Base-by-base conservation (phyloP, 2,888 invertebrate species). In the Dione vanillae region DNA sequence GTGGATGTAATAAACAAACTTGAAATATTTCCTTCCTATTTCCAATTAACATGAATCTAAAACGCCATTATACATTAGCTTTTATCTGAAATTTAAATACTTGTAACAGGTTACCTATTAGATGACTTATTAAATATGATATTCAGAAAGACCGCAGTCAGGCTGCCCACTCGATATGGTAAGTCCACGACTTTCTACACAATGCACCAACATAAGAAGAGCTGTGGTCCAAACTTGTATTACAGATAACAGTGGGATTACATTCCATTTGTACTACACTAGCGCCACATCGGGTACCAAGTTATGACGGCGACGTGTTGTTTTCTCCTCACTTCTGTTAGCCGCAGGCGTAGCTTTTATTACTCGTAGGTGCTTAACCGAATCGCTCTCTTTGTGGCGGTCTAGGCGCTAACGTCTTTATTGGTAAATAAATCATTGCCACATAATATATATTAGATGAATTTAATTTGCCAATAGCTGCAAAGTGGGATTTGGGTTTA, bases 241-340 rank as follows among this genome's bases (percentile, higher is more conserved):
- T 77, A 71, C 62, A 51, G 40, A 73, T 52, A 35, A 52, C 51
- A 70, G 43, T 65, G 51, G 70, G n/a, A 58, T 61, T 49, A 40
- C 19, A 71, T 52, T 52, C 41, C 56, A 56, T 35, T 67, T 67
- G 49, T 61, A 37, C 9, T 62, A 47, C 70, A 70, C 70, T 74
- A 79, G 81, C 79, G 80, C 80, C 56, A 64, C 72, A 65, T 62
- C 69, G 65, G 73, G 74, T 85, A 51, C 84, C 85, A 77, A 74
- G 72, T 70, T 81, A 79, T 59, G 71, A 40, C 85, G 86, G 75
- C 81, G 66, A 43, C 75, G 68, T 71, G 78, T 82, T 70, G 78
- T 82, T 90, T 89, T 89, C 88, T 84, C 89, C 83, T 83, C 74
- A 84, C 88, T 88, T 86, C 88, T 88, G 87, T 84, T 75, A 76